Evolutionary conservation across 2,888 invertebrate species (phyloP).

Genomic region (Drosophila sordidula): DNA sequence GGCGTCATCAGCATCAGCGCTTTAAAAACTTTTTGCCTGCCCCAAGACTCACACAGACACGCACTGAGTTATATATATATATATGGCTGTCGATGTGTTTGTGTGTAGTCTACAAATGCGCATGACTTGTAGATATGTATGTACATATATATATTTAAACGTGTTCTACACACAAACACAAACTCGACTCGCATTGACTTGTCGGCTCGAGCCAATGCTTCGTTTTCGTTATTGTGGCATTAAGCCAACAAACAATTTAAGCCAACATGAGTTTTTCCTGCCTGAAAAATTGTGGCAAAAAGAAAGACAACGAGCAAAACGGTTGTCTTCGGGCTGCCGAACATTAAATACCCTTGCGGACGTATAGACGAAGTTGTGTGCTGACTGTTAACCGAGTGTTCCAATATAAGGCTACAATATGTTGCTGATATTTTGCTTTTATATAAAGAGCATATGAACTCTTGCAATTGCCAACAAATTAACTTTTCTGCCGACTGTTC

Average conservation of each 20-base stretch:
- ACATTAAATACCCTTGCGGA: neutral
- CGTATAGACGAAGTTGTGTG: no score
- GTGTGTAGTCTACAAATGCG: constrained; percentile 54
- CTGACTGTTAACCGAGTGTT: no score
- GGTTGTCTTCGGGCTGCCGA: neutral
- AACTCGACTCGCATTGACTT: constrained; percentile 17
- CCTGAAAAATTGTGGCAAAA: constrained; percentile 73
- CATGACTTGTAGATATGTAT: constrained; percentile 65
- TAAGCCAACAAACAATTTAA: constrained; percentile 80
- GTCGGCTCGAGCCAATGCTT: constrained; percentile 63
- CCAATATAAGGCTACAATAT: no score
- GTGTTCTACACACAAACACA: constrained; percentile 53
- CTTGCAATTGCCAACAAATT: no score
- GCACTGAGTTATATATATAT: constrained; percentile 15
- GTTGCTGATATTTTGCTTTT: no score
- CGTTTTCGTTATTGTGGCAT: constrained; percentile 72
- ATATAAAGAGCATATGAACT: no score
- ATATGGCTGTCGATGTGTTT: constrained; percentile 15
- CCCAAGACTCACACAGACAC: constrained; percentile 54
- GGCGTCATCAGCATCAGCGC: constrained; percentile 62
- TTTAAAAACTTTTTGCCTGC: constrained; percentile 72
- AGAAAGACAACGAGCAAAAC: constrained; percentile 20
- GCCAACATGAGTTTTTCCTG: constrained; percentile 75
- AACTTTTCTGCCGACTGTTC: no score
- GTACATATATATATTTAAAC: constrained; percentile 52